A percentile compares a stretch with the other conserved stretches of the same genome.
phyloP scores from a whole-genome alignment of 2,797 vertebrate genomes.

The Lycodopsis pacificus region DNA sequence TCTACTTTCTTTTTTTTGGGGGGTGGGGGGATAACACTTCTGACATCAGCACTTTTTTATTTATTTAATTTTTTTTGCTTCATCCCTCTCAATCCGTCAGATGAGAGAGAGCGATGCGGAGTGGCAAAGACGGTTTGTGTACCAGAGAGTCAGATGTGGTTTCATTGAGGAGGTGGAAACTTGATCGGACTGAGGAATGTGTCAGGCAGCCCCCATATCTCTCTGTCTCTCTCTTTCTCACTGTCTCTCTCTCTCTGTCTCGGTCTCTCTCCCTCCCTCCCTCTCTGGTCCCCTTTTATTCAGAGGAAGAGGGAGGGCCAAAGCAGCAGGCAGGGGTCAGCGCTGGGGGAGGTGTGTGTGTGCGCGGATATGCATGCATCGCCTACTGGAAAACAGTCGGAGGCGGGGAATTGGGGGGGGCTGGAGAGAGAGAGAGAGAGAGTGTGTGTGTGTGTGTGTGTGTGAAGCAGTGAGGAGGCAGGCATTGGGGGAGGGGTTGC shows the following conservation, averaged over 20 bases:
- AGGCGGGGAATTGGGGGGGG: slow-evolving; percentile 32
- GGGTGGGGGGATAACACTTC: neutral
- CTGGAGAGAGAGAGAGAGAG: neutral
- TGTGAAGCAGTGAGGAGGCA: neutral
- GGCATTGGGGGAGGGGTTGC: slow-evolving; percentile 64
- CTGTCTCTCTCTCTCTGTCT: slow-evolving; percentile 18
- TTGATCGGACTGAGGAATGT: slow-evolving; percentile 82
- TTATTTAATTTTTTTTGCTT: neutral
- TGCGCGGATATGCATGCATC: neutral
- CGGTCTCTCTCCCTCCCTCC: slow-evolving; percentile 1
- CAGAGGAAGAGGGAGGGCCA: slow-evolving; percentile 75
- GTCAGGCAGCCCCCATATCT: slow-evolving; percentile 61
- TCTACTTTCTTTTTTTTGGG: too few relatives aligned
- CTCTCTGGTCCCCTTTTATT: slow-evolving; percentile 71
- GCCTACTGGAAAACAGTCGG: slow-evolving; percentile 53
- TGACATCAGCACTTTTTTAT: neutral
- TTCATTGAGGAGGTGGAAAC: slow-evolving; percentile 78
- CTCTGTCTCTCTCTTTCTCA: slow-evolving; percentile 12
- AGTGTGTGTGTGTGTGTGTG: slow-evolving; percentile 28
- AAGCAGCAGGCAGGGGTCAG: slow-evolving; percentile 78
- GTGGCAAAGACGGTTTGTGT: neutral
- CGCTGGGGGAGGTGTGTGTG: slow-evolving; percentile 65
- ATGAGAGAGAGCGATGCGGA: neutral
- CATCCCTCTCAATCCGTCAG: neutral
- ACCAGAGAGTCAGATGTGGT: slow-evolving; percentile 37